These are phyloP conservation scores for Calliopum simillimum DNA, from an alignment of 2,888 invertebrate species.

Conservation along the genomic window DNA sequence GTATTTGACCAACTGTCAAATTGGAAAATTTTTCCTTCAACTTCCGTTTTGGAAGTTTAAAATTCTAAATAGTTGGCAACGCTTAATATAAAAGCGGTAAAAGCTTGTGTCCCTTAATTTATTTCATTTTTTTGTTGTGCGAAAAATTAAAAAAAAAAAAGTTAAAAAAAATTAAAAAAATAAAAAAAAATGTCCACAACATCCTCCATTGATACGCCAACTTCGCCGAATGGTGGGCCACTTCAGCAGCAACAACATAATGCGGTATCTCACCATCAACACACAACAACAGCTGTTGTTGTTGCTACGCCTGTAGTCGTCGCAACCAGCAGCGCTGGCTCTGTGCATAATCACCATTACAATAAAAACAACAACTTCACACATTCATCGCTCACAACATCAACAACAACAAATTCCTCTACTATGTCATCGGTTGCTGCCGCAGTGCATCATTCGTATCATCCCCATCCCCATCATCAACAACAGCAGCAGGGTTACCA, in stretches of 20 bases:
- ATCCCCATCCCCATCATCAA: background rate
- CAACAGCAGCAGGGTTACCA: conserved; percentile 1
- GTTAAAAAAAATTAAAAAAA: conserved; percentile 5
- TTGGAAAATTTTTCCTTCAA: no score
- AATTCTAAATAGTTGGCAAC: background rate
- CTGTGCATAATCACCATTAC: conserved; percentile 42
- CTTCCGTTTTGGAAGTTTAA: background rate
- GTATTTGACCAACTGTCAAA: no score
- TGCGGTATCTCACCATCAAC: conserved; percentile 44
- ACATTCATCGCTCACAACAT: conserved; percentile 45
- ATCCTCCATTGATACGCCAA: conserved; percentile 56
- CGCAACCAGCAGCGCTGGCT: conserved; percentile 44
- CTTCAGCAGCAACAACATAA: conserved; percentile 47
- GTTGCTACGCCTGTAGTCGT: conserved; percentile 32
- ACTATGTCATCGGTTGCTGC: conserved; percentile 49
- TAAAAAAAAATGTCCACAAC: conserved; percentile 52
- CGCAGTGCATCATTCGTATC: conserved; percentile 45
- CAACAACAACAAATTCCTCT: conserved; percentile 37
- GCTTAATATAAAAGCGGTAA: background rate
- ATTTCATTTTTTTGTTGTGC: background rate
- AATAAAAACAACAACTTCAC: conserved; percentile 39
- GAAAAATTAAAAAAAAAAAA: conserved; percentile 13
- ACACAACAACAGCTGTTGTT: conserved; percentile 50
- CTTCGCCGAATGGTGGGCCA: conserved; percentile 52
- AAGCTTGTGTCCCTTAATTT: background rate